These are phyloP conservation scores for Epinephelus coioides DNA, from an alignment of 2,797 vertebrate genomes.

Conservation along the genomic window DNA sequence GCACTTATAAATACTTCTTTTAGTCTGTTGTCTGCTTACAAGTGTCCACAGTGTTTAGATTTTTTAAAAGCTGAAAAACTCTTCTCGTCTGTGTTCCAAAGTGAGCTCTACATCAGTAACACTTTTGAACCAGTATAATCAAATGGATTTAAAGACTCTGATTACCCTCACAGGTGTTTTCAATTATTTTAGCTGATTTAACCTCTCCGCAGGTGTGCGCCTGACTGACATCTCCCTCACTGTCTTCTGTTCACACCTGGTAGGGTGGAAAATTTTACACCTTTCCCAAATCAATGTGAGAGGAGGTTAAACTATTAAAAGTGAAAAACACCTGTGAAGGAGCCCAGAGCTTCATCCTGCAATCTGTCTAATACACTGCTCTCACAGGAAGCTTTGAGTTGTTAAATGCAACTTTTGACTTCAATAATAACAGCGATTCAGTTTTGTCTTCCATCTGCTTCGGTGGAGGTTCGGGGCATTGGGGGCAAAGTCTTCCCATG, in stretches of 20 bases:
- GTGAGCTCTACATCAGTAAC: neutral
- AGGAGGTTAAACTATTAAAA: neutral
- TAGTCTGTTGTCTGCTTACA: neutral
- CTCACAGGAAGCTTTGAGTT: neutral
- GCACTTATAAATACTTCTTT: neutral
- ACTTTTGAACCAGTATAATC: neutral
- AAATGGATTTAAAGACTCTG: neutral
- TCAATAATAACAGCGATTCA: too few species aligned
- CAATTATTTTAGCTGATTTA: conserved; percentile 16
- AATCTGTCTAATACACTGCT: neutral
- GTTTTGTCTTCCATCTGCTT: too few species aligned
- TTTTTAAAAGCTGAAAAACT: neutral
- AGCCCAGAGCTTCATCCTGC: neutral
- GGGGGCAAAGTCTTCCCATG: too few species aligned
- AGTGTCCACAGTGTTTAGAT: neutral
- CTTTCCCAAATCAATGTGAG: neutral
- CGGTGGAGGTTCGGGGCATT: too few species aligned
- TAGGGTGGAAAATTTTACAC: conserved; percentile 3
- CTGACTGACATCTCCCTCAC: neutral
- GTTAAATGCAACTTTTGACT: neutral
- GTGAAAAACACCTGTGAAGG: neutral
- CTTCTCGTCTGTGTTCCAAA: too few species aligned
- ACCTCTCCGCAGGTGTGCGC: conserved; percentile 1
- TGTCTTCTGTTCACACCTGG: neutral
- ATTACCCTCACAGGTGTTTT: conserved; percentile 20